Evolutionary conservation across 2,113 vertebrate genomes (phyloP).

Genomic region (Xenotilapia flavipinnis): DNA sequence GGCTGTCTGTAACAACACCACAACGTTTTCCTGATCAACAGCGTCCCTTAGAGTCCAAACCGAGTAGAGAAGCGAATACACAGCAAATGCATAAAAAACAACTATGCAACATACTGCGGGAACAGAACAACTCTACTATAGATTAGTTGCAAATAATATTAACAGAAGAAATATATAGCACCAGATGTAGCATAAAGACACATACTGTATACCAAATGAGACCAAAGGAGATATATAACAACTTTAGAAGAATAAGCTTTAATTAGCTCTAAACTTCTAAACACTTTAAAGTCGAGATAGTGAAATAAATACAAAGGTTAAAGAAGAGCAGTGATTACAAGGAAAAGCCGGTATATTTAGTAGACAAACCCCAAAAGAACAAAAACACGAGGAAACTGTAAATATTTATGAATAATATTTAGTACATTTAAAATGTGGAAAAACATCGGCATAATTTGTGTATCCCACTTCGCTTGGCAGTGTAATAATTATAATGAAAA

Average conservation of each 20-base stretch:
- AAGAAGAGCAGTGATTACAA: background rate
- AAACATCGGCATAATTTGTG: background rate
- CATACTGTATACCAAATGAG: background rate
- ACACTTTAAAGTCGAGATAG: background rate
- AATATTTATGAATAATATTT: background rate
- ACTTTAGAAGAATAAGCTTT: background rate
- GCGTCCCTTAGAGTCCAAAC: constrained; percentile 34
- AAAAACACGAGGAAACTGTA: background rate
- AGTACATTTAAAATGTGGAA: background rate
- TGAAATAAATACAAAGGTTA: background rate
- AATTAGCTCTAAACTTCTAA: background rate
- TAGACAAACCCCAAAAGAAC: background rate
- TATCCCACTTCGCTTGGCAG: background rate
- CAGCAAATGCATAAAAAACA: fast-evolving
- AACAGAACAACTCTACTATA: background rate
- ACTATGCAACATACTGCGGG: background rate
- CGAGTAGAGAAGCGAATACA: background rate
- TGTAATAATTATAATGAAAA: background rate
- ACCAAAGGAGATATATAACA: fast-evolving
- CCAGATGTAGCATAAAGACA: background rate
- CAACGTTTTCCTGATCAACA: constrained; percentile 22
- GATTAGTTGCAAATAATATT: fast-evolving
- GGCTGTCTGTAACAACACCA: background rate
- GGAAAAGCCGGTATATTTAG: background rate
- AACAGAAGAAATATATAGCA: background rate